phyloP scores from a whole-genome alignment of 1,140 invertebrate species.

The Bombus superbus region DNA sequence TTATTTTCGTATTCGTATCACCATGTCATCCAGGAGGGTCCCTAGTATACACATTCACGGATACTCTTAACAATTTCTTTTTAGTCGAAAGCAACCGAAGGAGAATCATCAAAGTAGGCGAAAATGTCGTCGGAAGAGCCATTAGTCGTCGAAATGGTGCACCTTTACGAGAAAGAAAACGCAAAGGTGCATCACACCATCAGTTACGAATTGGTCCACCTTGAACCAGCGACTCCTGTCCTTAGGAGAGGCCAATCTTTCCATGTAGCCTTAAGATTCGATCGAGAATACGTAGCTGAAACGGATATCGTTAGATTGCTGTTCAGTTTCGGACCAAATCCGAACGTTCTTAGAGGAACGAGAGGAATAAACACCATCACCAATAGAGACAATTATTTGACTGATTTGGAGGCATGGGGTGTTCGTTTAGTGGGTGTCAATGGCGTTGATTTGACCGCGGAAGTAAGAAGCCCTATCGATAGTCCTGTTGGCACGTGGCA shows the following conservation, averaged over 20 bases:
- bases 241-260: conserved; percentile 84
- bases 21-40: no score
- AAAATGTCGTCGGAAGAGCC: conserved; percentile 74
- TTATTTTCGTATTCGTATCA: no score
- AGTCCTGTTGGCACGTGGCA: conserved; percentile 79
- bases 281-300: conserved; percentile 75
- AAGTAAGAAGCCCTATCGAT: conserved; percentile 78
- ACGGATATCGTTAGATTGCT: conserved; percentile 75
- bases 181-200: conserved; percentile 82
- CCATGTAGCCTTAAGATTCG: conserved; percentile 82
- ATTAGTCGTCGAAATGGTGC: conserved; percentile 80
- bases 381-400: conserved; percentile 68
- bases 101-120: not conserved
- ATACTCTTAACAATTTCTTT: not conserved
- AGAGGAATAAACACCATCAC: conserved; percentile 71
- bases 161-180: conserved; percentile 83
- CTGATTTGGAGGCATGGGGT: conserved; percentile 77
- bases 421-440: conserved; percentile 70
- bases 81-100: not conserved
- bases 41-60: no score
- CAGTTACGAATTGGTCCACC: conserved; percentile 83
- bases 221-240: conserved; percentile 78
- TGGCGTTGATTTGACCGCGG: conserved; percentile 72
- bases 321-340: conserved; percentile 78
- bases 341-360: conserved; percentile 75